Evolutionary conservation across 1,140 invertebrate genomes (phyloP).

Genomic region (Whitmania pigra): DNA sequence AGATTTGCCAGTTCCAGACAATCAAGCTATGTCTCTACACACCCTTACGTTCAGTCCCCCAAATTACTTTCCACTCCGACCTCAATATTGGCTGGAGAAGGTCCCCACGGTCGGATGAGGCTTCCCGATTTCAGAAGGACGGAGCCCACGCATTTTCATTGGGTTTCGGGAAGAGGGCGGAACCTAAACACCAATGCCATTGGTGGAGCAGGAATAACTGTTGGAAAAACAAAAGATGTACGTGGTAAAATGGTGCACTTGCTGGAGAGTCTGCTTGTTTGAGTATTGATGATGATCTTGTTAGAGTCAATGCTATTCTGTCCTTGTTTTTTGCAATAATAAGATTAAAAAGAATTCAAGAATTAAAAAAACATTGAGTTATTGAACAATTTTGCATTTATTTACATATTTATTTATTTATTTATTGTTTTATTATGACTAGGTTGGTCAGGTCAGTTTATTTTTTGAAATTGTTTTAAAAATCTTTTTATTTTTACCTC

Average conservation of each 20-base stretch:
- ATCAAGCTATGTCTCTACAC: neutral
- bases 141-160: conserved; percentile 25
- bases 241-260: neutral
- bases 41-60: neutral
- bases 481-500: too few relatives aligned
- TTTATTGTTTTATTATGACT: too few relatives aligned
- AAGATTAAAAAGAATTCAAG: too few relatives aligned
- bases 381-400: too few relatives aligned
- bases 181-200: neutral
- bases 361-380: too few relatives aligned
- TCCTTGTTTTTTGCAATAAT: too few relatives aligned
- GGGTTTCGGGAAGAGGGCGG: conserved; percentile 6
- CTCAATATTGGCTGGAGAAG: neutral
- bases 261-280: too few relatives aligned
- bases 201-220: neutral
- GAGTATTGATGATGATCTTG: too few relatives aligned
- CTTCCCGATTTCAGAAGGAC: conserved; percentile 5
- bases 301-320: too few relatives aligned
- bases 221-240: conserved; percentile 11
- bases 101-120: neutral
- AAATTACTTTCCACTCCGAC: conserved; percentile 1
- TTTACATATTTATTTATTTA: too few relatives aligned
- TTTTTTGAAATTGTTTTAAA: too few relatives aligned
- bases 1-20: neutral
- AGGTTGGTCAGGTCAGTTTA: too few relatives aligned